Base-by-base conservation (phyloP, 2,797 vertebrate species). In the Gambelia wislizenii region DNA sequence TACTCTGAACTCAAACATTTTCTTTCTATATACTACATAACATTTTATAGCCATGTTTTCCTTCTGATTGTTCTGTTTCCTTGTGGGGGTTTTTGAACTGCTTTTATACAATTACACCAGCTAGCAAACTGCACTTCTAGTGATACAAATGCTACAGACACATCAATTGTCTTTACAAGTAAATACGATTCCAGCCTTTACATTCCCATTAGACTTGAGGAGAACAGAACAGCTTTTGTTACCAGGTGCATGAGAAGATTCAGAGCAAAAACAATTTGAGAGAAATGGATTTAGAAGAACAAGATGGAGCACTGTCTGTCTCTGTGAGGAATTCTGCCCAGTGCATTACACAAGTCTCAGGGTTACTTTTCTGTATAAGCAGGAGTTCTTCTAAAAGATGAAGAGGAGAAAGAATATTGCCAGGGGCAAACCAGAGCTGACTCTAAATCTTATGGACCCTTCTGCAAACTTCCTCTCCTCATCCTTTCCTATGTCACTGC, bases 1-100 rank as follows among this genome's bases (percentile, higher is more conserved):
- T 9, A 84, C 3, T 16, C 44, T 84, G 36, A 14, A 9, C 8
- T 16, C n/a, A 75, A 86, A 44, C 18, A 30, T 74, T 49, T 69
- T 64, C 30, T n/a, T 30, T 22, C 10, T 49, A 36, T 42, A 33
- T 76, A 9, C 6, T 75, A 1, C 20, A 75, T 36, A 64, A 8
- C 4, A 16, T 61, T 1, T 30, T 1, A 75, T 0, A 2, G 0
- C 0, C 6, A 0, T n/a, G 1, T 18, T 14, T 59, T 83, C n/a
- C 13, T 30, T n/a, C 14, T 30, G 39, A 30, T 81, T 52, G 8
- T 36, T 67, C 5, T 56, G 4, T 8, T 75, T 33, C 33, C 13
- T 30, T 13, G 18, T 0, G 16, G 5, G 6, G 14, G 49, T 86
- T 89, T 25, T 75, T 59, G 81, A 87, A 27, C 16, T 80, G 3